A percentile compares a stretch with the other conserved stretches of the same genome.
phyloP scores from a whole-genome alignment of 1,140 invertebrate genomes.

The Drosophila aff. region DNA sequence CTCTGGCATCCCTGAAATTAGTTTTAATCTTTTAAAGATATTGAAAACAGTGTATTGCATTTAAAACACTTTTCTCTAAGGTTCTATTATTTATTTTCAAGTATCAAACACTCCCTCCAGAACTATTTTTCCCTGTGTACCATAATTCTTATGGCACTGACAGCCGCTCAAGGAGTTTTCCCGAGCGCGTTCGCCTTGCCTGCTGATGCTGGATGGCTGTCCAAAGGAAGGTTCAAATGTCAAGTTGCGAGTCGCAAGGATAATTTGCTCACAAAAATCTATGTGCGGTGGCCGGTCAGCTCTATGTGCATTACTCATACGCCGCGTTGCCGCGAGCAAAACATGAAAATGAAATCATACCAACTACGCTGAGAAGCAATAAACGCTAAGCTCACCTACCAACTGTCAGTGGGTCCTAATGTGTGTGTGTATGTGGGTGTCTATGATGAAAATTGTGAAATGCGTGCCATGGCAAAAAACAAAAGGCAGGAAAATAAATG shows the following conservation, averaged over 20 bases:
- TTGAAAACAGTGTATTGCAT: too few species aligned
- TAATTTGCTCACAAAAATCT: conserved; percentile 2
- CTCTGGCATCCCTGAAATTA: too few species aligned
- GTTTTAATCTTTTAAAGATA: too few species aligned
- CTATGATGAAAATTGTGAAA: conserved; percentile 68
- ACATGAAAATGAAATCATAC: conserved; percentile 77
- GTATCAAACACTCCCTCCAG: not conserved
- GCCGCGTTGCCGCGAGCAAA: conserved; percentile 42
- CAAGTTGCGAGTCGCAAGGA: conserved; percentile 4
- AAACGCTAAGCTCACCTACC: conserved; percentile 53
- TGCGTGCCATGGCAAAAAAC: conserved; percentile 57
- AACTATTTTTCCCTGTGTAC: conserved; percentile 4
- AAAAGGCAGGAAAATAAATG: conserved; percentile 31
- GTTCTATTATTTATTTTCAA: not conserved
- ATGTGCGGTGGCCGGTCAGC: conserved; percentile 22
- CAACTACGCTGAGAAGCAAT: conserved; percentile 52
- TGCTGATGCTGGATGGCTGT: conserved; percentile 5
- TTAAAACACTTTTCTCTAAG: too few species aligned
- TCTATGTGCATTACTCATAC: conserved; percentile 69
- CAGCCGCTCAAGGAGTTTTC: conserved; percentile 43
- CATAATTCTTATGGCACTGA: conserved; percentile 26
- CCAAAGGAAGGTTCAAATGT: conserved; percentile 2
- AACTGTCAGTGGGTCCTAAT: conserved; percentile 14
- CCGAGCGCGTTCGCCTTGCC: conserved; percentile 17
- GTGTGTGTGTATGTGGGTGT: conserved; percentile 40